phyloP scores from a whole-genome alignment of 2,113 vertebrate species.

The Regulus satrapa region DNA sequence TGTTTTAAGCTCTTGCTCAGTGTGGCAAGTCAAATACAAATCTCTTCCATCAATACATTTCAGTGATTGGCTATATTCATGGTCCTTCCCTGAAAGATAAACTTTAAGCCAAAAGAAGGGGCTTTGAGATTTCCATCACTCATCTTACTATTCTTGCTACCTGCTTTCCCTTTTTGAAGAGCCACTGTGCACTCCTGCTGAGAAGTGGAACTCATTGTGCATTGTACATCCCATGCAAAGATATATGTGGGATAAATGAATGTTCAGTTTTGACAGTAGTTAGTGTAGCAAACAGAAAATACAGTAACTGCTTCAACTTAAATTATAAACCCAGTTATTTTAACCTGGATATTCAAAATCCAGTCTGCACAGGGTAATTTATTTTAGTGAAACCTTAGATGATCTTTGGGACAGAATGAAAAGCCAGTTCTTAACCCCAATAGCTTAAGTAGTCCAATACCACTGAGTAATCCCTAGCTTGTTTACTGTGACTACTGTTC shows the following conservation, averaged over 20 bases:
- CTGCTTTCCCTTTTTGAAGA: not conserved
- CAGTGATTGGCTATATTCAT: not conserved
- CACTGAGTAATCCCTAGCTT: not conserved
- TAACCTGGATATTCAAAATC: not conserved
- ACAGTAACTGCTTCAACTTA: not conserved
- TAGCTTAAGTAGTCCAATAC: not conserved
- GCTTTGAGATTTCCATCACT: not conserved
- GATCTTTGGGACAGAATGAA: not conserved
- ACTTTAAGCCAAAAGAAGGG: constrained; percentile 3
- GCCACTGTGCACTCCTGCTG: not conserved
- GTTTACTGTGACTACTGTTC: not conserved
- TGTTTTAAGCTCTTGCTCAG: constrained; percentile 33
- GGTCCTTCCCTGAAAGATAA: not conserved
- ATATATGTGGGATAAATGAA: not conserved
- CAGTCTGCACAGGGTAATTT: not conserved
- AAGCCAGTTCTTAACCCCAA: not conserved
- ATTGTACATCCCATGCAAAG: not conserved
- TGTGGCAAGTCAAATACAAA: constrained; percentile 1
- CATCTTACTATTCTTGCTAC: not conserved
- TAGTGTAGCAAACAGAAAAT: not conserved
- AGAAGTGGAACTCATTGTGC: not conserved
- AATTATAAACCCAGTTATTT: not conserved
- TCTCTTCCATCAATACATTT: not conserved
- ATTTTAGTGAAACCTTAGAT: not conserved
- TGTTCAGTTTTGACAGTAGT: not conserved